Conservation (phyloP, 2,113 vertebrate genomes). For the Tichodroma muraria region DNA sequence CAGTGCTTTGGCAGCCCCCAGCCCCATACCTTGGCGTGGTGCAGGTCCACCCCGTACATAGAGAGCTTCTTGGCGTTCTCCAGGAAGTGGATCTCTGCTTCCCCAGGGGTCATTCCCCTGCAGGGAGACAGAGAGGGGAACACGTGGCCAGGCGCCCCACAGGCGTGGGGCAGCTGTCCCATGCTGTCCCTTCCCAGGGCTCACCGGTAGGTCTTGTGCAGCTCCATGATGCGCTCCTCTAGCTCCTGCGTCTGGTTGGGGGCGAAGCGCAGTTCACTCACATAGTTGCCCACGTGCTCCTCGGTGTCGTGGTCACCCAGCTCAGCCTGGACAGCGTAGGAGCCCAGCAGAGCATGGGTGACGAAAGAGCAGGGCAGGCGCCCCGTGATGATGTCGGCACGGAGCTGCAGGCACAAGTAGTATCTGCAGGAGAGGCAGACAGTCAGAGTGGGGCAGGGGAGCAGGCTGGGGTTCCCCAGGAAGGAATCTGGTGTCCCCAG, state of each 20-base stretch:
- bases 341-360: conserved; percentile 93
- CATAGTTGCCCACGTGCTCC: conserved; percentile 87
- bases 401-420: conserved; percentile 97
- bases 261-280: conserved; percentile 90
- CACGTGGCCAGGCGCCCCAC: accelerated
- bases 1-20: neutral
- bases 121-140: neutral
- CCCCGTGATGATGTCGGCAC: conserved; percentile 95
- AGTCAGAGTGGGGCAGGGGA: neutral
- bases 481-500: accelerated
- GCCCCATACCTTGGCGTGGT: conserved; percentile 91
- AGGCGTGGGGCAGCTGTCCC: accelerated
- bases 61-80: conserved; percentile 99
- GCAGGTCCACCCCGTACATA: conserved; percentile 98
- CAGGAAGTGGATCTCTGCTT: conserved; percentile 97
- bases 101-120: conserved; percentile 95
- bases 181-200: neutral
- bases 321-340: conserved; percentile 92
- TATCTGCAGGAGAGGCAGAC: conserved; percentile 75
- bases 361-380: conserved; percentile 97
- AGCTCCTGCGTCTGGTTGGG: conserved; percentile 95
- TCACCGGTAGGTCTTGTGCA: conserved; percentile 95
- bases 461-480: neutral
- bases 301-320: conserved; percentile 91
- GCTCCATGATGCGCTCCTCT: conserved; percentile 96